Evolutionary conservation across 2,888 invertebrate species (phyloP), one percentile per base, ranked within the genome.

Genomic region (Masnerella sp.): DNA sequence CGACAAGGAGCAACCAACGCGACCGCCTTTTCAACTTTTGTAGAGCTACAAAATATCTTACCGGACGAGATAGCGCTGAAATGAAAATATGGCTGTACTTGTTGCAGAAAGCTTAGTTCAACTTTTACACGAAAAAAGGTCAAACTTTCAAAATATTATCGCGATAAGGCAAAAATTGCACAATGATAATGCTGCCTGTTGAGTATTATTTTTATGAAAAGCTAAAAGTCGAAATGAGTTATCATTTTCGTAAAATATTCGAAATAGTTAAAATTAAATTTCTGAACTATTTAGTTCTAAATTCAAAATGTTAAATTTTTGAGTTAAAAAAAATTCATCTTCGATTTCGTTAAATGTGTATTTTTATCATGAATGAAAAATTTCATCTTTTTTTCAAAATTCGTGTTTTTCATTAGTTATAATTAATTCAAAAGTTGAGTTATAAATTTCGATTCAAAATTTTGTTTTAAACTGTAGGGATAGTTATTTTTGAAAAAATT

Each of bases 71-170:
- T 73, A 68, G 36, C 52, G 38, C 25, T 64, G 73, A 58, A 68
- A 68, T 68, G 68, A 64, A 73, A 73, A 68, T 67, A 67, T 68
- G 54, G 43, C 43, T 68, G 61, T 68, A 72, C 61, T 72, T 72
- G 61, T 62, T 73, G 61, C 51, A 15, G 47, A 61, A 47, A 54
- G 61, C 61, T 72, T 52, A 58, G 51, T 52, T 62, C 14, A 62
- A 64, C 34, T 65, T 64, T 71, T 56, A 32, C 28, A 14, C 15
- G 22, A 59, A 56, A 54, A 51, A 42, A 32, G 14, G 7, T 42
- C 43, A 45, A 56, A 64, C 65, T 54, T 54, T 28, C 38, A 14
- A 61, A 65, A 54, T 72, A 65, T 49, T 61, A 72, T 72, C 52
- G 65, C 49, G 54, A 61, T 72, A 34, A 52, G 12, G 58, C 56